A percentile compares a stretch with the other conserved stretches of the same genome.
phyloP scores from a whole-genome alignment of 1,140 invertebrate genomes.

The Brachionus paranguensis region DNA sequence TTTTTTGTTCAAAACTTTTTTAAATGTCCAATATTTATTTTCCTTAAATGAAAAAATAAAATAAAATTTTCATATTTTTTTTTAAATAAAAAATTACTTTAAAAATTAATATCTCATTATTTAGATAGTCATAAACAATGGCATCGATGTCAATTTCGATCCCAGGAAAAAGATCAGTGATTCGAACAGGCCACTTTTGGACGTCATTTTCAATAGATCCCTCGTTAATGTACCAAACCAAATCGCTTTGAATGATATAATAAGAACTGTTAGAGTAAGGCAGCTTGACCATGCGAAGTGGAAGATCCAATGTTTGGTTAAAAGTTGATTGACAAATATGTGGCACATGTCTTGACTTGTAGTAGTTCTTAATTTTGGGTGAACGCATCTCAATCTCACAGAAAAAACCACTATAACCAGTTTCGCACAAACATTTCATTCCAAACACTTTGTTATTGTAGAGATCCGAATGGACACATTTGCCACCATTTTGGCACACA shows the following conservation, averaged over 20 bases:
- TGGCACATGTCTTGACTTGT: slow-evolving; percentile 8
- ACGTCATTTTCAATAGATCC: neutral
- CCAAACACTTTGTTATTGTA: slow-evolving; percentile 6
- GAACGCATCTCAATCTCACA: slow-evolving; percentile 42
- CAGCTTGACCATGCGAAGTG: neutral
- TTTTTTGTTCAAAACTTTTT: neutral
- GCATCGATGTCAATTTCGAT: neutral
- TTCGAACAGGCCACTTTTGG: neutral
- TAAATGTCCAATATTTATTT: slow-evolving; percentile 15
- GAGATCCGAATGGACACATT: slow-evolving; percentile 14
- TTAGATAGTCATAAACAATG: neutral
- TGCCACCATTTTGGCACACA: slow-evolving; percentile 37
- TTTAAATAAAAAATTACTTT: neutral
- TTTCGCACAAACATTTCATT: slow-evolving; percentile 42
- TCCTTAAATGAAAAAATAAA: neutral
- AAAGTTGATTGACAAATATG: neutral
- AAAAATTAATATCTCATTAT: slow-evolving; percentile 23
- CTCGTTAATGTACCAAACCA: slow-evolving; percentile 19
- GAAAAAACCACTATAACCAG: slow-evolving; percentile 41
- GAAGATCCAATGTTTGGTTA: neutral
- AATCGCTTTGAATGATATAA: slow-evolving; percentile 20
- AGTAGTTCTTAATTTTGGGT: neutral
- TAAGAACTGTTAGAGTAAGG: slow-evolving; percentile 10
- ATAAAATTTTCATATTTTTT: neutral
- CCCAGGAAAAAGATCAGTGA: neutral